Conservation (phyloP, 1,140 invertebrate species). For the Zaprionus camerounensis region DNA sequence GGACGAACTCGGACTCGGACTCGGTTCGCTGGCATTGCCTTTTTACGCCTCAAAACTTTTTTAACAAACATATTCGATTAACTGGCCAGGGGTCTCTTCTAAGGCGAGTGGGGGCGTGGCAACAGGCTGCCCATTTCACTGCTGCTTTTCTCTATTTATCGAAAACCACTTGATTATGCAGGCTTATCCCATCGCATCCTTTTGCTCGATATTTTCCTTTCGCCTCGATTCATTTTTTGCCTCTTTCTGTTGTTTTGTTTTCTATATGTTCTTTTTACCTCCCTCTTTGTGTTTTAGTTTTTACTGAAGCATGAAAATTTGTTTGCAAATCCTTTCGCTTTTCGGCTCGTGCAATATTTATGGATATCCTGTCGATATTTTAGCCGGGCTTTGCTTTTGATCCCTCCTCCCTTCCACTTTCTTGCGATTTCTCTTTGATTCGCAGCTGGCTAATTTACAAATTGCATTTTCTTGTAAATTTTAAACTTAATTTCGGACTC, state of each 20-base stretch:
- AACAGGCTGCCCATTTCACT: slow-evolving; percentile 43
- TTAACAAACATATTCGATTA: slow-evolving; percentile 82
- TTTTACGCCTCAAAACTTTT: slow-evolving; percentile 80
- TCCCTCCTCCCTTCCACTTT: slow-evolving; percentile 5
- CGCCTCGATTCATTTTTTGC: slow-evolving; percentile 32
- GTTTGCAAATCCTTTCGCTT: slow-evolving; percentile 71
- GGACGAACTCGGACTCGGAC: slow-evolving; percentile 2
- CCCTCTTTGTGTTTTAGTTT: slow-evolving; percentile 58
- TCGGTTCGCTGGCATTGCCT: slow-evolving; percentile 48
- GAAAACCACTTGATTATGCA: slow-evolving; percentile 83
- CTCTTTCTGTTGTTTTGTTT: slow-evolving; percentile 37
- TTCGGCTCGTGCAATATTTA: slow-evolving; percentile 69
- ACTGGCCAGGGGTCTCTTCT: slow-evolving; percentile 45
- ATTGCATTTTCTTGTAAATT: slow-evolving; percentile 66
- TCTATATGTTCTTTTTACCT: slow-evolving; percentile 26
- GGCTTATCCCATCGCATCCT: slow-evolving; percentile 64
- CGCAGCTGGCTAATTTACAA: slow-evolving; percentile 67
- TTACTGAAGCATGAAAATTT: slow-evolving; percentile 70
- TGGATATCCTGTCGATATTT: slow-evolving; percentile 57
- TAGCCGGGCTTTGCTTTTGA: slow-evolving; percentile 34
- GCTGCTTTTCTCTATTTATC: slow-evolving; percentile 74
- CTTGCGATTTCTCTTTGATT: slow-evolving; percentile 32
- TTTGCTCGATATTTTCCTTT: slow-evolving; percentile 43
- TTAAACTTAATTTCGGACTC: slow-evolving; percentile 45
- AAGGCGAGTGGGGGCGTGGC: slow-evolving; percentile 11